Conservation (phyloP, 2,113 vertebrate species). For the Pungitius pungitius region DNA sequence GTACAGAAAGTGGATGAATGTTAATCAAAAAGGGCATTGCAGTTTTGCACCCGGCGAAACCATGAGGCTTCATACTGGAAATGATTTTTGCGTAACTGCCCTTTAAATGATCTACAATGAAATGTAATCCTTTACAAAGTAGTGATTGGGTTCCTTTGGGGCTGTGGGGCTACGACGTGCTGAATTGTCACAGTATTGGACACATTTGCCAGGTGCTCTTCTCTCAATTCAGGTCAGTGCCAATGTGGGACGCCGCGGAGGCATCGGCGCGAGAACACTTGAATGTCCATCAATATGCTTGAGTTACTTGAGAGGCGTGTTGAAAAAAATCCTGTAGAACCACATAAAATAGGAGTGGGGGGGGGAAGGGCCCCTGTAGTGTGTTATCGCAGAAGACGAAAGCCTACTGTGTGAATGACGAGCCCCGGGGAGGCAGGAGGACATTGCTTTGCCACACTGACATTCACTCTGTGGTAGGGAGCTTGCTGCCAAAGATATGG, state of each 20-base stretch:
- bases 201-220: slow-evolving; percentile 53
- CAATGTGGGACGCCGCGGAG: slow-evolving; percentile 36
- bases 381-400: slow-evolving; percentile 38
- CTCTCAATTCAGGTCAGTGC: slow-evolving; percentile 67
- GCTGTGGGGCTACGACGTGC: slow-evolving; percentile 40
- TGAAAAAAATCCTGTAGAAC: slow-evolving; percentile 50
- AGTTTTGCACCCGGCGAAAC: neutral
- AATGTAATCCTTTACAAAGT: slow-evolving; percentile 44
- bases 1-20: neutral
- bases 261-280: slow-evolving; percentile 48
- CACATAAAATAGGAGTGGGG: slow-evolving; percentile 20
- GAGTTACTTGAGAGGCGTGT: slow-evolving; percentile 50
- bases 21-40: no score
- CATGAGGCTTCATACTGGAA: neutral
- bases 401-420: slow-evolving; percentile 66
- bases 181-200: slow-evolving; percentile 57
- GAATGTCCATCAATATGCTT: slow-evolving; percentile 58
- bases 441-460: slow-evolving; percentile 60
- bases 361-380: neutral
- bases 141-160: slow-evolving; percentile 39
- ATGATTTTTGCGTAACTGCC: slow-evolving; percentile 18
- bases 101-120: slow-evolving; percentile 36
- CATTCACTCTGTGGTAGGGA: slow-evolving; percentile 56
- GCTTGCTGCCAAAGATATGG: slow-evolving; percentile 60
- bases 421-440: slow-evolving; percentile 55